A percentile compares a stretch with the other conserved stretches of the same genome.
Conservation (phyloP, 2,797 vertebrate species). For the Threskiornis aethiopicus region DNA sequence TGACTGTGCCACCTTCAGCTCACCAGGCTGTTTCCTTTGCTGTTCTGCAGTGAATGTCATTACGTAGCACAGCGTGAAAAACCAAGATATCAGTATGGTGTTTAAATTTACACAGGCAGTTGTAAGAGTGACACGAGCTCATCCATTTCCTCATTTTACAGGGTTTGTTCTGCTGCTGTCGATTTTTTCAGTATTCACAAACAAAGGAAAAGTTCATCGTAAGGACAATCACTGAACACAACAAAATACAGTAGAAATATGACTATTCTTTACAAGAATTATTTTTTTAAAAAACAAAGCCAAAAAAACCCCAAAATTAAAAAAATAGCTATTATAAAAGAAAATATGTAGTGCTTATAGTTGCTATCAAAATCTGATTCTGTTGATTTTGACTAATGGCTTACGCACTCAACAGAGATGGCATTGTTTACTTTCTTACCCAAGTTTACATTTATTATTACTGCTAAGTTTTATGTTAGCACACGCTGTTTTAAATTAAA, state of each 20-base stretch:
- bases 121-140: rapidly evolving
- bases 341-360: not conserved
- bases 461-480: slow-evolving; percentile 38
- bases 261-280: not conserved
- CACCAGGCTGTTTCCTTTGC: not conserved
- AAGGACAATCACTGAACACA: not conserved
- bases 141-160: not conserved
- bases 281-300: not conserved
- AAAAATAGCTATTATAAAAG: not conserved
- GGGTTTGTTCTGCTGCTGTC: not conserved
- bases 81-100: not conserved
- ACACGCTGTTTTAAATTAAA: slow-evolving; percentile 35
- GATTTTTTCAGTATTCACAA: not conserved
- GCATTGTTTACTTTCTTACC: slow-evolving; percentile 41
- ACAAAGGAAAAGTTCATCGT: not conserved
- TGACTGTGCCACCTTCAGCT: not conserved
- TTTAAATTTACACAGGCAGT: not conserved
- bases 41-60: not conserved
- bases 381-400: slow-evolving; percentile 2
- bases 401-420: not conserved
- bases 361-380: slow-evolving; percentile 9
- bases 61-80: not conserved
- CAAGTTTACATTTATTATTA: slow-evolving; percentile 38
- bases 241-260: not conserved
- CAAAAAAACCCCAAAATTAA: not conserved